These are phyloP conservation scores for Acrocera orbiculus DNA, from an alignment of 2,888 invertebrate genomes.

Conservation along the genomic window DNA sequence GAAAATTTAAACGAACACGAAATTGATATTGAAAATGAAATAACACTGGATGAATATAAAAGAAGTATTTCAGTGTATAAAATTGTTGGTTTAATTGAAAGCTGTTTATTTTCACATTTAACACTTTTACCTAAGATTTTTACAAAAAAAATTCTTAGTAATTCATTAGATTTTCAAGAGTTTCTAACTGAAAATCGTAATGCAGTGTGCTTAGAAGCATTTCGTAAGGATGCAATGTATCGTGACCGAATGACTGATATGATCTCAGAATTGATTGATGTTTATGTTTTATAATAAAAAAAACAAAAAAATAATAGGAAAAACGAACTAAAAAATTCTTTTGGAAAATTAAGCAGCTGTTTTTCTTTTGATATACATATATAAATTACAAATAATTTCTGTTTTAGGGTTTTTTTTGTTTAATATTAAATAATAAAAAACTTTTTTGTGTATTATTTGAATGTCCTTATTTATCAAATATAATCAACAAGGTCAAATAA, in stretches of 20 bases:
- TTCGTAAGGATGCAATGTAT: slow-evolving; percentile 34
- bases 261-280: slow-evolving; percentile 37
- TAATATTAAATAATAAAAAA: too few relatives aligned
- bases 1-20: slow-evolving; percentile 28
- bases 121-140: slow-evolving; percentile 37
- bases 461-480: too few relatives aligned
- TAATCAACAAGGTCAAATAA: too few relatives aligned
- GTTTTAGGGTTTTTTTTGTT: too few relatives aligned
- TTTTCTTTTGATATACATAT: too few relatives aligned
- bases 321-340: too few relatives aligned
- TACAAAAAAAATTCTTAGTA: slow-evolving; percentile 31
- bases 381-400: too few relatives aligned
- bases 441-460: too few relatives aligned
- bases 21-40: slow-evolving; percentile 28
- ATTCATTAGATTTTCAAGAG: slow-evolving; percentile 36
- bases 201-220: slow-evolving; percentile 37
- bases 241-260: slow-evolving; percentile 35
- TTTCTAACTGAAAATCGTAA: slow-evolving; percentile 37
- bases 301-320: too few relatives aligned
- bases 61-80: slow-evolving; percentile 30
- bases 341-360: too few relatives aligned
- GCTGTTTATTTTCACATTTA: slow-evolving; percentile 35
- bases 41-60: slow-evolving; percentile 32
- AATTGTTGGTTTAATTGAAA: slow-evolving; percentile 37
- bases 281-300: slow-evolving; percentile 19